A percentile compares a stretch with the other conserved stretches of the same genome.
Conservation (phyloP, 2,113 vertebrate species). For the Melanerpes formicivorus region DNA sequence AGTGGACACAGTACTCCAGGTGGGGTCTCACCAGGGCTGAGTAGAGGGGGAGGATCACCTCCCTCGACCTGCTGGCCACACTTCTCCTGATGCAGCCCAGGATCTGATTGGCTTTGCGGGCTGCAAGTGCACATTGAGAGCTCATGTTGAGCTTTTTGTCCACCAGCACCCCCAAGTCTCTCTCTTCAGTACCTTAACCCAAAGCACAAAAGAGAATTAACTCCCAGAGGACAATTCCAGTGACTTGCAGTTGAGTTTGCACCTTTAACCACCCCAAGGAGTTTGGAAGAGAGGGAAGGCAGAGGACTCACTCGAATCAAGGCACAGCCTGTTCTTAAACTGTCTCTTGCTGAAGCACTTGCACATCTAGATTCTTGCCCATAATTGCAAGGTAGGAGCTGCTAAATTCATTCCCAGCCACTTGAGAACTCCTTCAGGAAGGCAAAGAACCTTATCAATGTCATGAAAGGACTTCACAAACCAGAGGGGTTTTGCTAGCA, state of each 20-base stretch:
- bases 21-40: no score
- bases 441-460: background rate
- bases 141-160: no score
- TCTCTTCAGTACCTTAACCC: no score
- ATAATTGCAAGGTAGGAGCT: background rate
- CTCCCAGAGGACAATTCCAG: background rate
- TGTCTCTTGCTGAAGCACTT: background rate
- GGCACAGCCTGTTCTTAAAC: background rate
- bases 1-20: no score
- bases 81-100: no score
- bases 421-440: background rate
- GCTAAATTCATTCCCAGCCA: background rate
- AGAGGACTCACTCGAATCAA: background rate
- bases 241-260: background rate
- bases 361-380: rapidly evolving
- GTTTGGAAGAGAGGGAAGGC: background rate
- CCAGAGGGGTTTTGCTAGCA: background rate
- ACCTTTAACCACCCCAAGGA: background rate
- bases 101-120: no score
- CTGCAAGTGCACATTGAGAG: no score
- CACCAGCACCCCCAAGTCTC: no score
- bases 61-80: no score
- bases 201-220: background rate
- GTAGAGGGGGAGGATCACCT: no score
- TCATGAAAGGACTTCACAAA: background rate